Base-by-base conservation (phyloP, 2,113 vertebrate genomes). In the Sinocyclocheilus anophthalmus region DNA sequence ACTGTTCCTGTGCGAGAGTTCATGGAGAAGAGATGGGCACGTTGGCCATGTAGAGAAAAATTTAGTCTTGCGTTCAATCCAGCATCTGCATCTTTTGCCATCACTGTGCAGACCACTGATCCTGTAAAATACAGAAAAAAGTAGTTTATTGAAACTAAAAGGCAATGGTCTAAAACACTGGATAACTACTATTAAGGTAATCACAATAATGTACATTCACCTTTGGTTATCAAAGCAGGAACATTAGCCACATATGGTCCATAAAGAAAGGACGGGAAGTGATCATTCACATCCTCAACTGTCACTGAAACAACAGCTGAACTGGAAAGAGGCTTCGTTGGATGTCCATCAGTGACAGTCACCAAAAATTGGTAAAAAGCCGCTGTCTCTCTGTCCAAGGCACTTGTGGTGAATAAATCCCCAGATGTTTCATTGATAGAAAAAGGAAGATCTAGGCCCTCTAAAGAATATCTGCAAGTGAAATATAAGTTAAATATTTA, bases 211-310 rank as follows among this genome's bases (percentile, higher is more conserved):
- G 20, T 81, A 33, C n/a, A 76, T 82, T 92, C 57, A 95, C 95
- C 95, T 91, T 92, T 89, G 42, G 75, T 14, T 75, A 93, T 45
- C 33, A 90, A 80, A 3, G 65, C 37, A 55, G 94, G 91, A 45
- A 94, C 90, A 86, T 95, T 92, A 11, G 94, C 94, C 76, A 95
- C 93, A 88, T 94, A 95, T 8, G 94, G 95, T 76, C 91, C 91
- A 88, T 95, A 91, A 57, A 92, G 86, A 86, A 96, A 95, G 81
- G 91, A 89, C 1, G 95, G 95, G 85, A 90, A 86, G 84, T 94
- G 88, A 88, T 96, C 95, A 50, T 96, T 96, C 50, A 94, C 88
- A 87, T 95, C 95, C 48, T 83, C 90, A 76, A 96, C 88, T 5
- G 90, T 90, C 22, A 96, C 92, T 24, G 81, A 91, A 20, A 96